Evolutionary conservation across 2,888 invertebrate genomes (phyloP).

Genomic region (Polia nebulosa): DNA sequence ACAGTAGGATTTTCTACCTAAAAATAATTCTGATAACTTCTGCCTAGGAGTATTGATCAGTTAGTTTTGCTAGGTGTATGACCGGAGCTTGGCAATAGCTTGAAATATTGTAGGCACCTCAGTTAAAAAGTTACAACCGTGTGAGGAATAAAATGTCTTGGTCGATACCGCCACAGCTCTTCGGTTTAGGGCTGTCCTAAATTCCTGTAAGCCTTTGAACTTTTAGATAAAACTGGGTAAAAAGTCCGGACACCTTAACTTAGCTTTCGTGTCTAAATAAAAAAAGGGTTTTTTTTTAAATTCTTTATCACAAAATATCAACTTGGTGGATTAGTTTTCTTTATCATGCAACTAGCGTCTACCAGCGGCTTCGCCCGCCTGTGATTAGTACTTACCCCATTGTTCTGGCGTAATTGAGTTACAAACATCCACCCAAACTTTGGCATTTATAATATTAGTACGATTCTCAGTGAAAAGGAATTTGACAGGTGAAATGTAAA

Average conservation of each 20-base stretch:
- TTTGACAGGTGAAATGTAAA: background rate
- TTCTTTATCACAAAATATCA: background rate
- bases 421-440: no score
- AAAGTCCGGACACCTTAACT: background rate
- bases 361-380: no score
- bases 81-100: background rate
- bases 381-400: no score
- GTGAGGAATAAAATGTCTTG: conserved; percentile 35
- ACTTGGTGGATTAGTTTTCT: background rate
- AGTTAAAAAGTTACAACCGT: conserved; percentile 30
- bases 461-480: background rate
- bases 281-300: no score
- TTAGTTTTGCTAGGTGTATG: background rate
- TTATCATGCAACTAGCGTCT: background rate
- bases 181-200: conserved; percentile 19
- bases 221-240: background rate
- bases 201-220: background rate
- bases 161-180: conserved; percentile 32
- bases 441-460: no score
- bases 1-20: no score
- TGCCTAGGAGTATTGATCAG: conserved; percentile 13
- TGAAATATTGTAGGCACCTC: conserved; percentile 15
- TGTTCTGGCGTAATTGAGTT: no score
- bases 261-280: background rate
- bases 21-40: background rate